Evolutionary conservation across 2,113 vertebrate genomes (phyloP), one percentile per base, ranked within the genome.

Genomic region (Seriola quinqueradiata): DNA sequence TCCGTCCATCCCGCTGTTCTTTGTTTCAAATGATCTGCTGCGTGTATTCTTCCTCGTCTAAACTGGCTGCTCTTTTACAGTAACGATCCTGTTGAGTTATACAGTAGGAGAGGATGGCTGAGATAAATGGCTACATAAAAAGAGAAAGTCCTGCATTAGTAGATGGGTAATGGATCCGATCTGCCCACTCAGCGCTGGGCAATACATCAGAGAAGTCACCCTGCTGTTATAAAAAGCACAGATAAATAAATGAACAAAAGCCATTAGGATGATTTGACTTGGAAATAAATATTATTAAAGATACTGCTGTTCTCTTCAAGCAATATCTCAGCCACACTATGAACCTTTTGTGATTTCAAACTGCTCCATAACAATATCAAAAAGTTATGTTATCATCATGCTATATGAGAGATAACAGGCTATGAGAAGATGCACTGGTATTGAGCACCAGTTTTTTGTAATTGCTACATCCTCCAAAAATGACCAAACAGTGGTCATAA

Each of bases 141-240:
- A 81, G 50, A 72, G 46, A 81, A 75, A 73, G 84, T 59, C 79
- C 79, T 80, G 75, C 79, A 79, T 75, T 77, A 92, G 89, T 83
- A 80, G 84, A 91, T 86, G 78, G 80, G 80, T 90, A 92, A 92
- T 90, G 86, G 87, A 80, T 87, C 73, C 64, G 69, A 83, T 73
- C 77, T 85, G 86, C 77, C 78, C 65, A 87, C 82, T 92, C 86
- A 89, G 83, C 73, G 21, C 72, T 75, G 69, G 63, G 82, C 70
- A 70, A 86, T 89, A 76, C 66, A 85, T 92, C 85, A 89, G 21
- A 69, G 57, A 66, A 66, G 81, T 75, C 83, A 46, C 66, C 58
- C 46, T 72, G 63, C 79, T 82, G 61, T 83, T 79, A 87, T 81
- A 79, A 70, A 72, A 64, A 81, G 77, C 79, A 4, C 8, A 10